Percentiles rank a stretch among this genome's conserved stretches.
Conservation (phyloP, 2,888 invertebrate genomes). For the Branchellion lobata region DNA sequence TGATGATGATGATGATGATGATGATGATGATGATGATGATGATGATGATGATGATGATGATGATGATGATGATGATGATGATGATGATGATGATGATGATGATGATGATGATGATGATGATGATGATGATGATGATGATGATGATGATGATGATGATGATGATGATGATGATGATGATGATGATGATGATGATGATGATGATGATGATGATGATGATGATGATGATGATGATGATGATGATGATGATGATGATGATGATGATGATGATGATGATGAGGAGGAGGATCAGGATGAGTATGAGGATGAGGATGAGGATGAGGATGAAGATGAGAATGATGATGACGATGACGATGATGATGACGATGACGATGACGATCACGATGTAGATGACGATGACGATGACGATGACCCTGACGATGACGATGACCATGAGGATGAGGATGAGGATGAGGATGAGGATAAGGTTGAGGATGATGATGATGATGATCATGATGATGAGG, state of each 20-base stretch:
- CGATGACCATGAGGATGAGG: no score
- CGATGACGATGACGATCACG: no score
- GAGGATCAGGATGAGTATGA: no score
- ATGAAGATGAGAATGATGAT: no score
- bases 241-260: background rate
- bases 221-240: background rate
- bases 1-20: background rate
- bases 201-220: background rate
- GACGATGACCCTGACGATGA: no score
- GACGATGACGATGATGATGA: no score
- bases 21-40: background rate
- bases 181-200: background rate
- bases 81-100: background rate
- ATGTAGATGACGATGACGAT: no score
- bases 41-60: background rate
- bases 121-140: background rate
- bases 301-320: no score
- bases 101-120: background rate
- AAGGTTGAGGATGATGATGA: background rate
- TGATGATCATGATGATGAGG: no score
- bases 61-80: background rate
- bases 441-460: background rate
- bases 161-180: background rate
- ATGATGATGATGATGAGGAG: no score
- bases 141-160: background rate